A percentile compares a stretch with the other conserved stretches of the same genome.
Evolutionary conservation across 2,888 invertebrate genomes (phyloP).

Genomic region (Ormyrus thymus): DNA sequence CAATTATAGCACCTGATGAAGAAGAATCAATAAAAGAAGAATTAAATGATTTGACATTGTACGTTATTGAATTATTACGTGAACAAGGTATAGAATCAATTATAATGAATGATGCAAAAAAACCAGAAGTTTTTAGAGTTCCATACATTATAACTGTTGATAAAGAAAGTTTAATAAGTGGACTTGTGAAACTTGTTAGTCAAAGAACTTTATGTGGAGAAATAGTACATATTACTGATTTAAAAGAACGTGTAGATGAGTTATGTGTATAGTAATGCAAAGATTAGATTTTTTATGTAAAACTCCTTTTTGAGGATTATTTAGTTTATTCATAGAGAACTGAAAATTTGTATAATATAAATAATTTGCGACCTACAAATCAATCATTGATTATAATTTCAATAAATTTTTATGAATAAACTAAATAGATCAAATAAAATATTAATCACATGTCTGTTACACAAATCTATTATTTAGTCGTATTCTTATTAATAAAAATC

Average conservation of each 20-base stretch:
- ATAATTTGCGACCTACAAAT: constrained; percentile 2
- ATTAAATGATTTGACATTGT: constrained; percentile 77
- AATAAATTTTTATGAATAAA: constrained; percentile 19
- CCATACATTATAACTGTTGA: constrained; percentile 85
- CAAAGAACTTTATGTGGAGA: constrained; percentile 76
- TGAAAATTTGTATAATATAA: constrained; percentile 33
- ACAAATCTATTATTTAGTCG: constrained; percentile 56
- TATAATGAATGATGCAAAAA: constrained; percentile 62
- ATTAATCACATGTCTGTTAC: constrained; percentile 46
- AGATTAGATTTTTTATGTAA: constrained; percentile 58
- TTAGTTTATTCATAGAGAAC: constrained; percentile 8
- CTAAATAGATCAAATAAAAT: constrained; percentile 18
- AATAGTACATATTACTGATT: constrained; percentile 67
- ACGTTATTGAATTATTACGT: constrained; percentile 77
- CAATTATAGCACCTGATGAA: constrained; percentile 73
- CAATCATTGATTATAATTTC: constrained; percentile 12
- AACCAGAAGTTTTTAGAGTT: constrained; percentile 75
- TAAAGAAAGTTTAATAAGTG: constrained; percentile 82
- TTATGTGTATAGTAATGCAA: constrained; percentile 35
- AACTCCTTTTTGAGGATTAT: not conserved
- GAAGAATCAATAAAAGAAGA: constrained; percentile 70
- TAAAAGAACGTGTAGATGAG: constrained; percentile 64
- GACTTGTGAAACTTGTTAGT: constrained; percentile 79
- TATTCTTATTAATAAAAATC: constrained; percentile 63
- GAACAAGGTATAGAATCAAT: constrained; percentile 69